These are phyloP conservation scores for Tetramorium alpestre DNA, from an alignment of 1,140 invertebrate genomes.

Conservation along the genomic window DNA sequence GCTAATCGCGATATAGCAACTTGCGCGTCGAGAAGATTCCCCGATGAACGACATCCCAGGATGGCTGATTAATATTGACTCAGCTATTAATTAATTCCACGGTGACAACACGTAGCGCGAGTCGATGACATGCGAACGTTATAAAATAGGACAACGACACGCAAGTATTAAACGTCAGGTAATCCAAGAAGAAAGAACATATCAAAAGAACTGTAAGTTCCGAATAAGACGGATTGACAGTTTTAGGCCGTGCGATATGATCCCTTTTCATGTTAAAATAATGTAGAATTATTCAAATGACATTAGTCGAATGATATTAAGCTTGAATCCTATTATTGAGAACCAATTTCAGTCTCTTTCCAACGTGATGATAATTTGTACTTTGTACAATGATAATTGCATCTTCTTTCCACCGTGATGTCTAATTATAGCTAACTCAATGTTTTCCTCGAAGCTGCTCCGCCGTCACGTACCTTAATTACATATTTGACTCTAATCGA, in stretches of 20 bases:
- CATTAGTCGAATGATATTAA: background rate
- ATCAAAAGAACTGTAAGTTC: background rate
- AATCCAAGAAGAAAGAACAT: background rate
- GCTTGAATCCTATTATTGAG: background rate
- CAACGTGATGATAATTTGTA: background rate
- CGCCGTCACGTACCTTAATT: background rate
- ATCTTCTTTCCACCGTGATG: background rate
- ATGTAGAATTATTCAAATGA: background rate
- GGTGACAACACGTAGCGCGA: background rate
- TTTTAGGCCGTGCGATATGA: background rate
- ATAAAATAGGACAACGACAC: background rate
- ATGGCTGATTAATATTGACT: slow-evolving; percentile 28
- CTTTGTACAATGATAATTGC: background rate
- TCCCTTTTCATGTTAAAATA: background rate
- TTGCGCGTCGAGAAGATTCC: slow-evolving; percentile 25
- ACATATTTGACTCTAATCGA: background rate
- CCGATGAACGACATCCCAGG: background rate
- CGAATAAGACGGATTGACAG: background rate
- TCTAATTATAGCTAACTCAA: background rate
- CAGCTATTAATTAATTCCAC: slow-evolving; percentile 41
- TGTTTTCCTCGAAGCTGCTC: background rate
- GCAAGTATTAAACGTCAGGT: background rate
- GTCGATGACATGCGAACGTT: background rate
- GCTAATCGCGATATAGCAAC: slow-evolving; percentile 74
- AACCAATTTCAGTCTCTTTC: background rate